Evolutionary conservation across 53 echinoderm and acorn worm species (phyloP).

Genomic region (Astropecten irregularis): DNA sequence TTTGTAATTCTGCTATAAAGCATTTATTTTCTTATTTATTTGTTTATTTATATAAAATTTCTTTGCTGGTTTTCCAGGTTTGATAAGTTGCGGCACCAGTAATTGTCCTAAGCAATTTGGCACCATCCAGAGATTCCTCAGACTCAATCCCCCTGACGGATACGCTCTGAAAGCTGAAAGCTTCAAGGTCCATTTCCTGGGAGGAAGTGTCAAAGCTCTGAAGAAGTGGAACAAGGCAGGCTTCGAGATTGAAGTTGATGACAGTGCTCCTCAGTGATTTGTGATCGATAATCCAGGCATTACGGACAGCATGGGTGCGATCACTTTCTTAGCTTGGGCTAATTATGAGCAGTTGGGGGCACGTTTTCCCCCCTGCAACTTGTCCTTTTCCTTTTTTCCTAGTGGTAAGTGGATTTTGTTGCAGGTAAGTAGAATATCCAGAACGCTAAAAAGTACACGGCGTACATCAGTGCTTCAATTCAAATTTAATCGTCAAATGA

Average conservation of each 20-base stretch:
- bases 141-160: slow-evolving; percentile 3
- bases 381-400: too few relatives aligned
- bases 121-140: slow-evolving; percentile 50
- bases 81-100: background rate
- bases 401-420: too few relatives aligned
- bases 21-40: too few relatives aligned
- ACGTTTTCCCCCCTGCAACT: too few relatives aligned
- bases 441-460: too few relatives aligned
- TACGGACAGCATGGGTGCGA: background rate
- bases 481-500: too few relatives aligned
- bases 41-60: background rate
- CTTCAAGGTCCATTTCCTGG: slow-evolving; percentile 30
- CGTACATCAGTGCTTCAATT: too few relatives aligned
- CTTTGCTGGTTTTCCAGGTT: background rate
- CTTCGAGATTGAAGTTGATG: slow-evolving; percentile 60
- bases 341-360: background rate
- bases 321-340: background rate
- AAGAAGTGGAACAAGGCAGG: slow-evolving; percentile 69
- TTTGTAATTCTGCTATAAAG: too few relatives aligned
- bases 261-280: too few relatives aligned
- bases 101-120: slow-evolving; percentile 52
- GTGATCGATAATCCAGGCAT: too few relatives aligned
- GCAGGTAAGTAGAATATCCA: too few relatives aligned
- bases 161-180: slow-evolving; percentile 42
- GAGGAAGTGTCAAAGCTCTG: slow-evolving; percentile 1